These are phyloP conservation scores for Clarias fuscus DNA, from an alignment of 2,797 vertebrate genomes.

Conservation along the genomic window DNA sequence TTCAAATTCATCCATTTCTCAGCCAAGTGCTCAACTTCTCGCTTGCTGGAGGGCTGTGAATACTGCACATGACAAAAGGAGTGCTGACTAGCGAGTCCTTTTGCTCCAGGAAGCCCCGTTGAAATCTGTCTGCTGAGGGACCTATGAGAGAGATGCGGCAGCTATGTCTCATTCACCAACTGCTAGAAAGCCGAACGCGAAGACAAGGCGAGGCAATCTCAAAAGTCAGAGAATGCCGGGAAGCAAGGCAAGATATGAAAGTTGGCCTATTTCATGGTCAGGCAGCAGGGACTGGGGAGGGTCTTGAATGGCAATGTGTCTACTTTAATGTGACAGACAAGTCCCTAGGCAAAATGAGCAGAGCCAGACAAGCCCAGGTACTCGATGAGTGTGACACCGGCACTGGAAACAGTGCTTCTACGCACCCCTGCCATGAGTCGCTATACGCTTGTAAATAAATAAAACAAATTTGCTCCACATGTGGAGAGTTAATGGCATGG, in stretches of 20 bases:
- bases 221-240: slow-evolving; percentile 69
- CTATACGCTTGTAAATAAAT: slow-evolving; percentile 65
- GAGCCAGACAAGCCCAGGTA: slow-evolving; percentile 77
- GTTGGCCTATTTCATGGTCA: slow-evolving; percentile 85
- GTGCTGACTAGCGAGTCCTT: slow-evolving; percentile 51
- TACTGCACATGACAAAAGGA: slow-evolving; percentile 50
- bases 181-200: slow-evolving; percentile 53
- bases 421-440: slow-evolving; percentile 77
- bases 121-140: slow-evolving; percentile 62
- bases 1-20: slow-evolving; percentile 40
- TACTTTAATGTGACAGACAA: slow-evolving; percentile 83
- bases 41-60: slow-evolving; percentile 49
- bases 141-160: slow-evolving; percentile 55
- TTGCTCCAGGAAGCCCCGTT: slow-evolving; percentile 54
- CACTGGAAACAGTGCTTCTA: slow-evolving; percentile 74
- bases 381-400: slow-evolving; percentile 82
- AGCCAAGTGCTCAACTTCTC: slow-evolving; percentile 42
- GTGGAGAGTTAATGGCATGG: slow-evolving; percentile 69
- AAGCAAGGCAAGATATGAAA: slow-evolving; percentile 77
- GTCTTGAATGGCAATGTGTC: slow-evolving; percentile 81
- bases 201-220: slow-evolving; percentile 62
- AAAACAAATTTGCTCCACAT: slow-evolving; percentile 79
- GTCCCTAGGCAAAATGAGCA: slow-evolving; percentile 79
- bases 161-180: slow-evolving; percentile 72
- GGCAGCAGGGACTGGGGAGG: slow-evolving; percentile 71